A percentile compares a stretch with the other conserved stretches of the same genome.
Conservation (phyloP, 1,140 invertebrate genomes). For the Drosophila cardini region DNA sequence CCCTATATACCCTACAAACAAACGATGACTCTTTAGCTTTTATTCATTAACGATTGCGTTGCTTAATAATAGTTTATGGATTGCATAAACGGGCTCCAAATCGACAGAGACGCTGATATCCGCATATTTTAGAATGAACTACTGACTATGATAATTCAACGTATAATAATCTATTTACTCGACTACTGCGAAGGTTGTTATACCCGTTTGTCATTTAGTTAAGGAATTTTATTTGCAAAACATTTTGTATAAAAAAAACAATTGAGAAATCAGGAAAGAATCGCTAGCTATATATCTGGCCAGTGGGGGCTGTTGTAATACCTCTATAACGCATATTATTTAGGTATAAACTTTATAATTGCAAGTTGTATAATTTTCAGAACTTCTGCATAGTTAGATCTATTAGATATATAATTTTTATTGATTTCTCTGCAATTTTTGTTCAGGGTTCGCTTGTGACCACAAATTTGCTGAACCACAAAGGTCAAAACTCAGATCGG, state of each 20-base stretch:
- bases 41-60: background rate
- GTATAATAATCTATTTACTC: constrained; percentile 6
- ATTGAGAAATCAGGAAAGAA: background rate
- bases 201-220: constrained; percentile 3
- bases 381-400: no score
- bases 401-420: background rate
- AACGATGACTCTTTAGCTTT: no score
- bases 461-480: constrained; percentile 5
- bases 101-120: constrained; percentile 2
- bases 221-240: constrained; percentile 9
- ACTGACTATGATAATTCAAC: constrained; percentile 3
- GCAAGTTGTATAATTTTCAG: no score
- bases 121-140: constrained; percentile 11
- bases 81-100: constrained; percentile 5
- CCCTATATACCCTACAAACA: no score
- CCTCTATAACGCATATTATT: no score
- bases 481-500: constrained; percentile 14
- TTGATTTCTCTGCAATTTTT: constrained; percentile 16
- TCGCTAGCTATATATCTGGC: no score
- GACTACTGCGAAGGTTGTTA: background rate
- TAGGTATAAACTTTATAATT: no score
- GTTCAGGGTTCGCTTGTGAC: constrained; percentile 45
- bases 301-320: no score
- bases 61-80: background rate
- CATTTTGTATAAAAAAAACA: background rate